phyloP scores from a whole-genome alignment of 2,888 invertebrate genomes.

The Erpobdella octoculata region DNA sequence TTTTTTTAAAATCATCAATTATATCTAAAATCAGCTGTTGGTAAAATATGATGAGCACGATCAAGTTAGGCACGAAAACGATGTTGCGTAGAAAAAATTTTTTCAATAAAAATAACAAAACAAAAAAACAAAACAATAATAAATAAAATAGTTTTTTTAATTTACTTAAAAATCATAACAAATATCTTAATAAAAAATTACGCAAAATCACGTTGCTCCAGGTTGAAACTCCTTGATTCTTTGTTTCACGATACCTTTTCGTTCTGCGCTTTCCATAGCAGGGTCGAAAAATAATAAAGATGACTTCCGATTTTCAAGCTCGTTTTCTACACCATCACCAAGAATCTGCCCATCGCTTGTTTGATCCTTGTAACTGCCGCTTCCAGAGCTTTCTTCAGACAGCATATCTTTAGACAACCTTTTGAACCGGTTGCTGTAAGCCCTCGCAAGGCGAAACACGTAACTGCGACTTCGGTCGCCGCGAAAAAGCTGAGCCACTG shows the following conservation, averaged over 20 bases:
- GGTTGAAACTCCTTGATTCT: not conserved
- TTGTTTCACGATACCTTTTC: not conserved
- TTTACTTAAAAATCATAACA: no score
- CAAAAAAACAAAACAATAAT: not conserved
- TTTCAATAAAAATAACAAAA: not conserved
- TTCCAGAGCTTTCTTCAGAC: not conserved
- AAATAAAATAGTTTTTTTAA: not conserved
- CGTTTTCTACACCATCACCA: not conserved
- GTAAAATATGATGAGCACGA: no score
- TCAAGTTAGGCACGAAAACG: no score
- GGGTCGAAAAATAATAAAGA: not conserved
- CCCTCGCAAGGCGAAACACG: slow-evolving; percentile 23
- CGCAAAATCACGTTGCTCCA: not conserved
- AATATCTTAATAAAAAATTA: no score
- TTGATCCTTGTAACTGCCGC: not conserved
- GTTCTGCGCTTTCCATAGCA: not conserved
- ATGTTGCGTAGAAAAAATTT: no score
- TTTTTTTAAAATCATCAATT: no score
- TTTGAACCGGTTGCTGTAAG: slow-evolving; percentile 28
- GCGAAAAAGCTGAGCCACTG: not conserved
- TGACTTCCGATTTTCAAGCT: no score
- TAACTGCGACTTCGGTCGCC: not conserved
- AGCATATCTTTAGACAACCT: not conserved
- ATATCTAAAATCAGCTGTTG: no score
- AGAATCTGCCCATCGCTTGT: not conserved